Evolutionary conservation across 2,888 invertebrate genomes (phyloP).

Genomic region (Ariolimax columbianus): DNA sequence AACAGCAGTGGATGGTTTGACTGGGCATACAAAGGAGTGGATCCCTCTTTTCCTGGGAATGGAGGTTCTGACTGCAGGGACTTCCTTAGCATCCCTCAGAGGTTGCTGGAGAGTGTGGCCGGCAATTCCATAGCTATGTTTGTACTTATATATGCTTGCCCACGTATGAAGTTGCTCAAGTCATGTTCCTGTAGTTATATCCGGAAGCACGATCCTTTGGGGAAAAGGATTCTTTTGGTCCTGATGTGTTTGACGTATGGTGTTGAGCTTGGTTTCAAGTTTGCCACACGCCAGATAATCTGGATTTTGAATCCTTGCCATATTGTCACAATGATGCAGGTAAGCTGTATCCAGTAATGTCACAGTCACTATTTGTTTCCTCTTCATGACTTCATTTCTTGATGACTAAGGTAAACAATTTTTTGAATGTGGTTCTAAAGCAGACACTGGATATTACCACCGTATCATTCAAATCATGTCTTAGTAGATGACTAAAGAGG

Average conservation of each 20-base stretch:
- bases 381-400: no score
- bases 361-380: no score
- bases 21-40: slow-evolving; percentile 87
- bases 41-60: slow-evolving; percentile 90
- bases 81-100: slow-evolving; percentile 86
- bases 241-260: slow-evolving; percentile 92
- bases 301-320: slow-evolving; percentile 98
- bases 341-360: slow-evolving; percentile 55
- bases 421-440: no score
- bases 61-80: slow-evolving; percentile 92
- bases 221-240: slow-evolving; percentile 85
- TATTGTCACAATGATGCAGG: slow-evolving; percentile 92
- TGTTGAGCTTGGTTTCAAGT: slow-evolving; percentile 96
- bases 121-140: slow-evolving; percentile 63
- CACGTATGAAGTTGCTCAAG: slow-evolving; percentile 68
- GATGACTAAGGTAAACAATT: no score
- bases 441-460: no score
- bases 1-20: slow-evolving; percentile 53
- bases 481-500: no score
- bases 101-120: slow-evolving; percentile 85
- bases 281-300: slow-evolving; percentile 93
- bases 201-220: slow-evolving; percentile 61
- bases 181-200: slow-evolving; percentile 38
- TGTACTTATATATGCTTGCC: slow-evolving; percentile 66
- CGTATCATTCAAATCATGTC: no score